Base-by-base conservation (phyloP, 2,888 invertebrate genomes). In the Crepidodera aurea region DNA sequence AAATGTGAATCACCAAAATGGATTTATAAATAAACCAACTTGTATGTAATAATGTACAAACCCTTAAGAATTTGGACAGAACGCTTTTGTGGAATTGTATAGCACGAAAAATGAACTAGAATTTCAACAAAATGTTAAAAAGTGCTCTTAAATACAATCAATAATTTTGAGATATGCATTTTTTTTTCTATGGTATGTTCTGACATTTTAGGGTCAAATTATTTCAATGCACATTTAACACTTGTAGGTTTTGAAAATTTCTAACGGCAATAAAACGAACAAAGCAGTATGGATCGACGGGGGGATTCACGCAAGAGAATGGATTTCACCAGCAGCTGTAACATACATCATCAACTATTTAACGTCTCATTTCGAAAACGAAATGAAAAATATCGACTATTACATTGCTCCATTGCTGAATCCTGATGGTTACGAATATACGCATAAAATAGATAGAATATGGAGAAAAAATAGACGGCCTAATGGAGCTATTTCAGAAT, bases 401-500 rank as follows among this genome's bases (percentile, higher is more conserved):
- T 90, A 90, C 75, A 83, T 93, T 55, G 82, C 91, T 7, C 90
- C 92, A 7, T 86, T 92, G 13, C 80, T 89, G 60, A 93, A 93
- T 79, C 93, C 93, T 6, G 92, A 96, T 77, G 94, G 96, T 1
- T 96, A 96, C 77, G 93, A 91, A 74, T 93, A 92, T 79, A 89
- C 93, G 0, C 93, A 93, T 79, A 88, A 86, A 0, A 84, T 84
- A 10, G 92, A 94, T 77, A 85, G 95, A 48, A 83, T 94, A 77
- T 96, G 95, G 95, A 84, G 92, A 51, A 92, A 93, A 74, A 92
- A 92, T 74, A 83, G 92, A 71, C 83, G 78, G 76, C 83, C 81
- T 0, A 34, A 4, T 34, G 13, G 6, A 10, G 18, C 10, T 10
- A 16, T 18, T 6, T n/a, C 32, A n/a, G 88, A 87, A 22, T 22